Evolutionary conservation across 2,113 vertebrate species (phyloP).

Genomic region (Albula glossodonta): DNA sequence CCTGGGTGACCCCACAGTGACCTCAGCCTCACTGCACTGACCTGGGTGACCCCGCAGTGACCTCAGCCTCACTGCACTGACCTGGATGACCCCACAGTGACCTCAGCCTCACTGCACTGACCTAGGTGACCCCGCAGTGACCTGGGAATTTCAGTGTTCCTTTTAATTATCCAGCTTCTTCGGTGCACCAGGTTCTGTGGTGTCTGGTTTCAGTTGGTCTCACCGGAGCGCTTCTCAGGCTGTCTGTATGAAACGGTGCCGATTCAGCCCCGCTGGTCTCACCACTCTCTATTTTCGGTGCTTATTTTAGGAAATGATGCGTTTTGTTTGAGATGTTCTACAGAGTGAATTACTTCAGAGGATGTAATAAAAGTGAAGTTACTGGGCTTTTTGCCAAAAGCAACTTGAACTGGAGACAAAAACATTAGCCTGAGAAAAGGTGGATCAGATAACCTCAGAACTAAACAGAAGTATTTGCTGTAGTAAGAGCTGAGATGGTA

Average conservation of each 20-base stretch:
- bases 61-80: too few species aligned
- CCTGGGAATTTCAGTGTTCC: too few species aligned
- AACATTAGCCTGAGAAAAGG: neutral
- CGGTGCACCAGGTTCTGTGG: too few species aligned
- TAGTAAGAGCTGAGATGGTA: neutral
- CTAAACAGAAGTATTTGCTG: neutral
- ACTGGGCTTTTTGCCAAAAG: slow-evolving; percentile 43
- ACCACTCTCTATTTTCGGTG: neutral
- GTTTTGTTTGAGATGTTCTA: slow-evolving; percentile 25
- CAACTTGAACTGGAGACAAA: slow-evolving; percentile 33
- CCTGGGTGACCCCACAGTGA: too few species aligned
- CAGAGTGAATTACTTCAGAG: slow-evolving; percentile 41
- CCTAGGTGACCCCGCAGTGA: too few species aligned
- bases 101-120: too few species aligned
- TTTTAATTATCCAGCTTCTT: too few species aligned
- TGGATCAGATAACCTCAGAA: neutral
- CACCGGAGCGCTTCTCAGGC: too few species aligned
- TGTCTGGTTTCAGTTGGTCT: too few species aligned
- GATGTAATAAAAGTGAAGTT: slow-evolving; percentile 48
- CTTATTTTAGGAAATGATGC: slow-evolving; percentile 36
- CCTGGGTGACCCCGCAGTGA: too few species aligned
- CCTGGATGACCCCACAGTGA: too few species aligned
- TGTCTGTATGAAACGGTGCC: neutral
- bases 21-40: too few species aligned
- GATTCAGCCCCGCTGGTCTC: neutral